Percentiles rank a stretch among this genome's conserved stretches.
Evolutionary conservation across 2,888 invertebrate genomes (phyloP).

Genomic region (Cantharis flavilabris): DNA sequence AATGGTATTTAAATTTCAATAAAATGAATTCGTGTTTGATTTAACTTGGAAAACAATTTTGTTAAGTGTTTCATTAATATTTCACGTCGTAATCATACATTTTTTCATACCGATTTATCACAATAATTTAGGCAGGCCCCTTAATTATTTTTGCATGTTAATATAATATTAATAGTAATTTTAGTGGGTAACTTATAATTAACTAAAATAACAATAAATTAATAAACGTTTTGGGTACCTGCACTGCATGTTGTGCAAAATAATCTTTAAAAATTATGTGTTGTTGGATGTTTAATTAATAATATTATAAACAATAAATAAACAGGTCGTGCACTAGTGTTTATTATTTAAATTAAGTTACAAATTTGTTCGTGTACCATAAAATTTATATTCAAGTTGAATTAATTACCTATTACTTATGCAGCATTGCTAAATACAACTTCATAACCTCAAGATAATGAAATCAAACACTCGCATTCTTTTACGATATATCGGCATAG

Average conservation of each 20-base stretch:
- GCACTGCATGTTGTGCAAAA: neutral
- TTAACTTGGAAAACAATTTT: neutral
- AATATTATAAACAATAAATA: neutral
- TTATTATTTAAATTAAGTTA: neutral
- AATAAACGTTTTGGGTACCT: neutral
- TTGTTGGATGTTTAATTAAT: neutral
- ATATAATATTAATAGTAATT: neutral
- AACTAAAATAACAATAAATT: neutral
- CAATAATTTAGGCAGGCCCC: neutral
- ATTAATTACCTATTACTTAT: neutral
- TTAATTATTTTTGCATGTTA: neutral
- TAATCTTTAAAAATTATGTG: neutral
- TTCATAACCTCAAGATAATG: neutral
- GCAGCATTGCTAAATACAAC: neutral
- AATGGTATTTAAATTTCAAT: no score
- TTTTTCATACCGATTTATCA: neutral
- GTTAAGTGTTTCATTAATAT: neutral
- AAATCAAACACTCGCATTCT: neutral
- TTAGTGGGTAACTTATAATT: neutral
- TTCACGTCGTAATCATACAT: neutral
- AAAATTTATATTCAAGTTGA: neutral
- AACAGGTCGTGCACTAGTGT: neutral
- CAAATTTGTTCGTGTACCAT: neutral
- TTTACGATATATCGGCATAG: neutral
- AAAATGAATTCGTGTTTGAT: no score